Base-by-base conservation (phyloP, 2,797 vertebrate species). In the Cyclopterus lumpus region DNA sequence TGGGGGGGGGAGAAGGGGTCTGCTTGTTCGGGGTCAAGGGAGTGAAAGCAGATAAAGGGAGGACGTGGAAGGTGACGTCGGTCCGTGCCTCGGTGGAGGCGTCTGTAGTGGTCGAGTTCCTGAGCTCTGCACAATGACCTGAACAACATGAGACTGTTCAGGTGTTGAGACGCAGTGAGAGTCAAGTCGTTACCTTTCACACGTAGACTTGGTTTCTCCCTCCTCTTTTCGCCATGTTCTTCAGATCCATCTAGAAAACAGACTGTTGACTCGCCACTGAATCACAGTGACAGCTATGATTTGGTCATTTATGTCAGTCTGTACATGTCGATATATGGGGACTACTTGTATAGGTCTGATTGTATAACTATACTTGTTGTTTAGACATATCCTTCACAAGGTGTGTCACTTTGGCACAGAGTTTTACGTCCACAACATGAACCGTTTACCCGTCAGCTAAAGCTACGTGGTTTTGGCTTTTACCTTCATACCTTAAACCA, bases 361-460 rank as follows among this genome's bases (percentile, higher is more conserved):
- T 71, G 60, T 57, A 60, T n/a, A 87, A 58, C 59, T 73, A 53
- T 60, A 63, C 38, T 64, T 61, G 12, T 74, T 72, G 48, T 81
- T 81, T 61, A 64, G 71, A 83, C 62, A 55, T 40, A 67, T 74
- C 38, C 84, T 78, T 77, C 46, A 82, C 67, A 76, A 32, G 67
- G 64, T 60, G 66, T 77, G 67, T 89, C 79, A 86, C 89, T 92
- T 93, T 93, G 91, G 92, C 92, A 93, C 90, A 88, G 71, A 84
- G 82, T 72, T 70, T 84, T 80, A 87, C 85, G 86, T 79, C 84
- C 75, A 83, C 65, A 86, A 84, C 81, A 86, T 87, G 68, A 90
- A 86, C 76, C 55, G 44, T 44, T 84, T 71, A 88, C 83, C 80
- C 74, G 58, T 57, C 54, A 16, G 62, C 57, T 85, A 59, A 83